A percentile compares a stretch with the other conserved stretches of the same genome.
Evolutionary conservation across 2,797 vertebrate genomes (phyloP).

Genomic region (Acomys russatus): DNA sequence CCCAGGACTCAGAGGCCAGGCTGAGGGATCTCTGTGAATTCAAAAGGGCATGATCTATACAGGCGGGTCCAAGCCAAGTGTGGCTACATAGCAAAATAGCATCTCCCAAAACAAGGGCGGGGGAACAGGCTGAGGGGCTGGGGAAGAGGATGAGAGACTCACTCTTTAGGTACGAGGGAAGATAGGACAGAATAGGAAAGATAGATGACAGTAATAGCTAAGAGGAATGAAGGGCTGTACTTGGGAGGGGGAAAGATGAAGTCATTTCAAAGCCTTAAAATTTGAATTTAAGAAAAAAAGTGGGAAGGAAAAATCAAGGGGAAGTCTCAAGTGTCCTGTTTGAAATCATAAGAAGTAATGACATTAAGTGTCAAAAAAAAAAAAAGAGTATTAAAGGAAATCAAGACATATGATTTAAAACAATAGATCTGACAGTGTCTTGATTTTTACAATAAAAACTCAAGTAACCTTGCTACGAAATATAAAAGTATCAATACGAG

Average conservation of each 20-base stretch:
- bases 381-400: neutral
- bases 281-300: neutral
- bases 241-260: neutral
- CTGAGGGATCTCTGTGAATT: neutral
- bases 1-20: too few relatives aligned
- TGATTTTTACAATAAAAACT: conserved; percentile 57
- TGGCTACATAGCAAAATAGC: neutral
- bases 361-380: neutral
- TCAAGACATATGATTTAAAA: conserved; percentile 8
- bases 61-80: neutral
- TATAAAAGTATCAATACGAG: conserved; percentile 31
- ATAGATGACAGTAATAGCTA: neutral
- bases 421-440: neutral
- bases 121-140: too few relatives aligned
- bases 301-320: neutral
- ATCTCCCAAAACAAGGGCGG: neutral
- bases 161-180: neutral
- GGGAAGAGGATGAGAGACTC: neutral
- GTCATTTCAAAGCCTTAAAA: conserved; percentile 42
- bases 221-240: neutral
- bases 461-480: conserved; percentile 31
- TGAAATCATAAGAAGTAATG: conserved; percentile 1
- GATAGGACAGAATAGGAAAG: neutral
- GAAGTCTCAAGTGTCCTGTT: conserved; percentile 23
- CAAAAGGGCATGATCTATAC: neutral